A percentile compares a stretch with the other conserved stretches of the same genome.
phyloP scores from a whole-genome alignment of 1,140 invertebrate species.

The Drosophila oshimai region DNA sequence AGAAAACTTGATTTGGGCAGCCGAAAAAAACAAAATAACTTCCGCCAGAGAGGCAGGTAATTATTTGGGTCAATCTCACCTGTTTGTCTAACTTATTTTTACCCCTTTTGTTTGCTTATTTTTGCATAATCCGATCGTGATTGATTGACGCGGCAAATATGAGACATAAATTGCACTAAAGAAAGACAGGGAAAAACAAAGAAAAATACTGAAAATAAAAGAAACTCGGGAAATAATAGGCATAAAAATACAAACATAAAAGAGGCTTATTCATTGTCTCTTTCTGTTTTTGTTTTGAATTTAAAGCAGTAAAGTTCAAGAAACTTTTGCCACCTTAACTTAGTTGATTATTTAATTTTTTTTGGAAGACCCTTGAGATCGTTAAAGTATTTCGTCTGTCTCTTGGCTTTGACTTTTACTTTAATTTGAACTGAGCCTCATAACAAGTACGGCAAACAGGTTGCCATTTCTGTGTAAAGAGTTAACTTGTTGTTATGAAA shows the following conservation, averaged over 20 bases:
- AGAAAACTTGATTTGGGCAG: conserved; percentile 33
- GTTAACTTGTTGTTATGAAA: conserved; percentile 6
- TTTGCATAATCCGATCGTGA: conserved; percentile 53
- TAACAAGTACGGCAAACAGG: conserved; percentile 22
- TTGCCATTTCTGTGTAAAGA: conserved; percentile 4
- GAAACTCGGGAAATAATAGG: not conserved
- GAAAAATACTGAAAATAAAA: not conserved
- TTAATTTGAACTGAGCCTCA: not conserved
- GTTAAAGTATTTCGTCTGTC: conserved; percentile 25
- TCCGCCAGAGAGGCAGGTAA: not conserved
- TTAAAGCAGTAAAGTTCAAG: conserved; percentile 44
- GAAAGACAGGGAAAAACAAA: conserved; percentile 5
- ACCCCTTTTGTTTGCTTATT: conserved; percentile 4
- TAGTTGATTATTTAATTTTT: conserved; percentile 50
- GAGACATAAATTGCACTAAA: conserved; percentile 27
- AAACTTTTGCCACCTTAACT: conserved; percentile 36
- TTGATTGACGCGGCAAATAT: conserved; percentile 52
- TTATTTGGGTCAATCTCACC: conserved; percentile 38
- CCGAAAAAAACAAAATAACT: conserved; percentile 13
- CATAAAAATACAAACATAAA: conserved; percentile 28
- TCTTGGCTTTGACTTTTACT: conserved; percentile 25
- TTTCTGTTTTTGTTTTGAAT: conserved; percentile 45
- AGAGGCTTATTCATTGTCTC: conserved; percentile 24
- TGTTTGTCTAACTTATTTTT: conserved; percentile 32
- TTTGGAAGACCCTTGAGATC: conserved; percentile 14